Evolutionary conservation across 2,888 invertebrate species (phyloP).

Genomic region (Pyrrhia umbra): DNA sequence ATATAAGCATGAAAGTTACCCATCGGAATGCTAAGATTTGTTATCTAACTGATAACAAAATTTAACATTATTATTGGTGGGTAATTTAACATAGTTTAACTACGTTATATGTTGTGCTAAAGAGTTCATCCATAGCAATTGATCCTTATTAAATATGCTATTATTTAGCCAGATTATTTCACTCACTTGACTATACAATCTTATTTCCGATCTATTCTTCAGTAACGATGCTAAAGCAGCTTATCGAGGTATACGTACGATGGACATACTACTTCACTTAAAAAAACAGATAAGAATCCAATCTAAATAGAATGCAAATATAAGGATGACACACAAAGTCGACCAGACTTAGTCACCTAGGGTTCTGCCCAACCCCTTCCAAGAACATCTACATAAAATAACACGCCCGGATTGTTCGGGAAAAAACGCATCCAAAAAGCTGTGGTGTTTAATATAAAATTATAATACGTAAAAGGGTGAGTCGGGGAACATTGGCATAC

Average conservation of each 20-base stretch:
- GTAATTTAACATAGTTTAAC: no score
- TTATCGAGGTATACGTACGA: not conserved
- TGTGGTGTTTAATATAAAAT: slow-evolving; percentile 67
- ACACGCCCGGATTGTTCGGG: slow-evolving; percentile 39
- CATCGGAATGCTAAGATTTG: no score
- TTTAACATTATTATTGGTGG: no score
- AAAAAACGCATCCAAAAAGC: slow-evolving; percentile 54
- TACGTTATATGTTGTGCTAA: no score
- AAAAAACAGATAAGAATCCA: slow-evolving; percentile 5
- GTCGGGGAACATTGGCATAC: slow-evolving; percentile 45
- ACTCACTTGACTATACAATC: no score
- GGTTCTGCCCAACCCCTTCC: slow-evolving; percentile 40
- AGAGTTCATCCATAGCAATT: no score
- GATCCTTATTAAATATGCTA: no score
- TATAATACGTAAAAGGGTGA: slow-evolving; percentile 72
- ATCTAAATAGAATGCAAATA: slow-evolving; percentile 48
- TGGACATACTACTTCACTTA: not conserved
- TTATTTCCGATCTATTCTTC: no score
- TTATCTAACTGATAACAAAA: no score
- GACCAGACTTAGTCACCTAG: slow-evolving; percentile 27
- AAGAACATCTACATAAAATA: slow-evolving; percentile 61
- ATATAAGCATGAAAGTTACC: no score
- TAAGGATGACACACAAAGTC: slow-evolving; percentile 33
- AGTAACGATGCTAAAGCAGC: no score
- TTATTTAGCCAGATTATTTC: no score